These are phyloP conservation scores for Castor canadensis DNA, from an alignment of 2,113 vertebrate species.

Conservation along the genomic window DNA sequence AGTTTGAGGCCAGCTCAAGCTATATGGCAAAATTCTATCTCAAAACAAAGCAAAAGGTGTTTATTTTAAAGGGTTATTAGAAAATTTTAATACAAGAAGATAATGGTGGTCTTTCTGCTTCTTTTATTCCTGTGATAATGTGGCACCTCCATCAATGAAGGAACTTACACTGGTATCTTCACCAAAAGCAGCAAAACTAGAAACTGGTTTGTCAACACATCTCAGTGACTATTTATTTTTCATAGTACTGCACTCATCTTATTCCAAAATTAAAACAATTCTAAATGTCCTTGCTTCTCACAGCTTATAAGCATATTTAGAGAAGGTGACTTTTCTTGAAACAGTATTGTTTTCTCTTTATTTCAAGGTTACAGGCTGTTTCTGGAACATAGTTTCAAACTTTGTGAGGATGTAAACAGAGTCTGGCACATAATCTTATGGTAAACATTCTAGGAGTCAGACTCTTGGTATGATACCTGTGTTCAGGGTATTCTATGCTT, in stretches of 20 bases:
- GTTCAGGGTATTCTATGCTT: neutral
- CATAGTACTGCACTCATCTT: neutral
- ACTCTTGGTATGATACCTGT: neutral
- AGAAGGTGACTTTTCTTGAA: neutral
- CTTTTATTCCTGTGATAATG: neutral
- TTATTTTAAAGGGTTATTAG: neutral
- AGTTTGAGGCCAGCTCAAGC: too few species aligned
- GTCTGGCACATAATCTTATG: neutral
- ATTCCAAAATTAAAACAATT: neutral
- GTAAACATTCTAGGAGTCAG: neutral
- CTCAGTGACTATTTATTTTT: neutral
- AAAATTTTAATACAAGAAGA: neutral
- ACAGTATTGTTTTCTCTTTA: neutral
- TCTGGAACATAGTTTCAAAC: neutral
- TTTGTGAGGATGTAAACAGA: slow-evolving; percentile 30
- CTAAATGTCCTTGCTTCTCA: neutral
- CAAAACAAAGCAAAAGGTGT: neutral
- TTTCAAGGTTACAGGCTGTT: neutral
- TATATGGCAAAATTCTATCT: neutral
- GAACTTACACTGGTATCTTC: neutral
- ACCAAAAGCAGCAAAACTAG: neutral
- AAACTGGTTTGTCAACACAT: neutral
- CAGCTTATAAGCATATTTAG: neutral
- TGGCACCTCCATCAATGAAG: neutral
- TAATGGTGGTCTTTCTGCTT: neutral